Conservation (phyloP, 1,140 invertebrate species). For the Saccostrea cuccullata region DNA sequence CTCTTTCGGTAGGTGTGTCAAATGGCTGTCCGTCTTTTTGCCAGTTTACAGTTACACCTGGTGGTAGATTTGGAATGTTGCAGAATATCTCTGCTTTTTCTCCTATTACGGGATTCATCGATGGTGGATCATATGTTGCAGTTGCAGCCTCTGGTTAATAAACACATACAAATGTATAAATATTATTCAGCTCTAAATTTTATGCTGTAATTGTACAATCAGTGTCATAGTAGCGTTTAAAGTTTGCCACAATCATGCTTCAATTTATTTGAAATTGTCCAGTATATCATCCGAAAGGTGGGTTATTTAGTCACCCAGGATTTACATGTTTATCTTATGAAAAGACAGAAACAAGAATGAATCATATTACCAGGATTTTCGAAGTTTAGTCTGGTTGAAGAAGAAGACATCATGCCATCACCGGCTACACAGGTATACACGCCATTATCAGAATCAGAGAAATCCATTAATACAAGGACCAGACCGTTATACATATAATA, state of each 20-base stretch:
- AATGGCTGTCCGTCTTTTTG: background rate
- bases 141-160: background rate
- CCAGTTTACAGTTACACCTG: background rate
- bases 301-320: too few species aligned
- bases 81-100: background rate
- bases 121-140: background rate
- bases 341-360: too few species aligned
- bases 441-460: slow-evolving; percentile 8
- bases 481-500: background rate
- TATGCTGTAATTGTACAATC: too few species aligned
- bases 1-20: background rate
- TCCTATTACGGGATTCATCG: background rate
- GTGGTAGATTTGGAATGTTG: background rate
- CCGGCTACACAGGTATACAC: background rate
- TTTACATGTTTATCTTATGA: too few species aligned
- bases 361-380: background rate
- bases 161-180: background rate
- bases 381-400: background rate
- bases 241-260: too few species aligned
- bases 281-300: too few species aligned
- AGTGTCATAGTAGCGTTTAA: too few species aligned
- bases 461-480: background rate
- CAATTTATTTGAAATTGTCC: too few species aligned
- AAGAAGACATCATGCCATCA: background rate
- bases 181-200: too few species aligned